A percentile compares a stretch with the other conserved stretches of the same genome.
Conservation (phyloP, 2,113 vertebrate species). For the Apus apus region DNA sequence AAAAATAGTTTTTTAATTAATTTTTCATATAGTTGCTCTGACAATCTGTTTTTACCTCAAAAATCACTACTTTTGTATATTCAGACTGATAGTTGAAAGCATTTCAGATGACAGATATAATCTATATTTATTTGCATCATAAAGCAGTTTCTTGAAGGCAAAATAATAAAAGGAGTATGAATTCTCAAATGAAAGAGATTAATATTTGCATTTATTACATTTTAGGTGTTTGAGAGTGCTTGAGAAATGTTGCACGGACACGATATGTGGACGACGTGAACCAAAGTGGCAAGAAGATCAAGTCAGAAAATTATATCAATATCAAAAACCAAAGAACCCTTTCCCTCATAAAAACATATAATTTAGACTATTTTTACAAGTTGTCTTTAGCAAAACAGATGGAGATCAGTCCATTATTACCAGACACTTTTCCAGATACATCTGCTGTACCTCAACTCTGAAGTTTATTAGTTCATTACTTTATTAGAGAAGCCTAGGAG, state of each 20-base stretch:
- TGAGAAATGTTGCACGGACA: neutral
- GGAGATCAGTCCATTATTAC: slow-evolving; percentile 33
- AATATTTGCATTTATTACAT: neutral
- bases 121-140: slow-evolving; percentile 1
- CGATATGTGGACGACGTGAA: neutral
- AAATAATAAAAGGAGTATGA: neutral
- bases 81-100: neutral
- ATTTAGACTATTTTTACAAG: neutral
- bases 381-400: neutral
- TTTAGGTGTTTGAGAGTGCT: neutral
- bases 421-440: slow-evolving; percentile 57
- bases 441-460: slow-evolving; percentile 48
- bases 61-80: neutral
- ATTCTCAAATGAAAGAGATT: neutral
- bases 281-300: neutral
- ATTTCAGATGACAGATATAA: neutral
- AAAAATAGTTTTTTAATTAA: neutral
- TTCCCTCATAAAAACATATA: neutral
- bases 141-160: slow-evolving; percentile 1
- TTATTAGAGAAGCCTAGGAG: slow-evolving; percentile 42
- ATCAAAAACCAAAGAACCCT: neutral
- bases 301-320: neutral
- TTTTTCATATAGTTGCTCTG: neutral
- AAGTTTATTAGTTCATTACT: slow-evolving; percentile 59
- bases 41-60: neutral